A percentile compares a stretch with the other conserved stretches of the same genome.
Conservation (phyloP, 2,113 vertebrate genomes). For the Leucosticte australis region DNA sequence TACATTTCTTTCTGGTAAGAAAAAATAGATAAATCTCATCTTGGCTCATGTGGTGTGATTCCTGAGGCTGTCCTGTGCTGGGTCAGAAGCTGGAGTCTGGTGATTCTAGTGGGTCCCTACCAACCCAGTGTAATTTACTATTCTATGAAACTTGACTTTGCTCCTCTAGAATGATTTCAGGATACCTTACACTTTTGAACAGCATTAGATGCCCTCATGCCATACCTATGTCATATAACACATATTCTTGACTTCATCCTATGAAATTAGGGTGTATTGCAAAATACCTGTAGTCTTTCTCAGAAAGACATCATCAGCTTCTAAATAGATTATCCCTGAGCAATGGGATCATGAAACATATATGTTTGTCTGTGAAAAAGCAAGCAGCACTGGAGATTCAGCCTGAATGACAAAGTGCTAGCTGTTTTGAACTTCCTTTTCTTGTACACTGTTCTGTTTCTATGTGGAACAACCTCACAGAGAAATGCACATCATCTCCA, state of each 20-base stretch:
- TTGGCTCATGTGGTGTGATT: neutral
- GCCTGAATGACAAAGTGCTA: neutral
- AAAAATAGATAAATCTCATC: neutral
- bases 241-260: neutral
- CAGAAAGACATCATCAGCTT: neutral
- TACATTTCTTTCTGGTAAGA: neutral
- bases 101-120: neutral
- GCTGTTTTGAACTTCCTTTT: neutral
- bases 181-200: neutral
- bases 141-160: neutral
- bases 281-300: neutral
- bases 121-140: neutral
- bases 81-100: neutral
- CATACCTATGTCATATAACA: neutral
- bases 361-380: neutral
- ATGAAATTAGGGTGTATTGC: neutral
- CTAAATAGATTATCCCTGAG: neutral
- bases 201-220: neutral
- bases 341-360: neutral
- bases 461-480: neutral
- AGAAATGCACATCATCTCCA: neutral
- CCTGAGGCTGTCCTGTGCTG: neutral
- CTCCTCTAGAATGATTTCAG: neutral
- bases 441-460: neutral
- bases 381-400: neutral